Percentiles rank a stretch among this genome's conserved stretches.
Conservation (phyloP, 2,797 vertebrate genomes). For the Balearica regulorum region DNA sequence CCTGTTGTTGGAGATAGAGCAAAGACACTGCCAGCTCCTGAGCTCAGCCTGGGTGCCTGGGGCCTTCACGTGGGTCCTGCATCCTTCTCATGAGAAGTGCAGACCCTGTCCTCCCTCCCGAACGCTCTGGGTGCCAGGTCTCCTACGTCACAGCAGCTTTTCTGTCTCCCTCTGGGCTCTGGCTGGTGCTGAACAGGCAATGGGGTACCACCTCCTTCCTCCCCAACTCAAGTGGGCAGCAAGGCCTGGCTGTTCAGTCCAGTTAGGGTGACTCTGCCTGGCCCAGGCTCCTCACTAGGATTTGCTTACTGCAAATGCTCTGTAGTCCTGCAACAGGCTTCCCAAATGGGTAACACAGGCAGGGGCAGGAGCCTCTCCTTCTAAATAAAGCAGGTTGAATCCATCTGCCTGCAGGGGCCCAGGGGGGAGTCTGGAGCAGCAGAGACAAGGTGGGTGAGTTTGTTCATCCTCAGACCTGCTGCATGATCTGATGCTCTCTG, state of each 20-base stretch:
- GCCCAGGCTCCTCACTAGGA: background rate
- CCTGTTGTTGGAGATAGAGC: background rate
- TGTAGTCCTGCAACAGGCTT: background rate
- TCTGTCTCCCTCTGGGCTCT: background rate
- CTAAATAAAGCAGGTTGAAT: background rate
- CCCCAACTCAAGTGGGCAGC: background rate
- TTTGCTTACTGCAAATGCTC: background rate
- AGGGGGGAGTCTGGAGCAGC: background rate
- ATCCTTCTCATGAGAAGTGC: background rate
- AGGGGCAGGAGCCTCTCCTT: background rate
- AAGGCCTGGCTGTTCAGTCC: background rate
- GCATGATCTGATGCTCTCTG: background rate
- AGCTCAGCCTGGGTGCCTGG: background rate
- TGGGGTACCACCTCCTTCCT: background rate
- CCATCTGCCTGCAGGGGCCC: background rate
- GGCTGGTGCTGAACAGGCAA: background rate
- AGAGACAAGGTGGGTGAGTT: background rate
- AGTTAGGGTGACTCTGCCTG: background rate
- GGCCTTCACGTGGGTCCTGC: background rate
- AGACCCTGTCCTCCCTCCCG: background rate
- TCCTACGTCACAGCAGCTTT: background rate
- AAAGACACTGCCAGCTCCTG: background rate
- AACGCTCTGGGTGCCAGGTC: rapidly evolving
- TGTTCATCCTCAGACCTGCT: background rate
- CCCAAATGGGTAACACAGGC: background rate